Percentiles rank a stretch among this genome's conserved stretches.
Conservation (phyloP, 2,888 invertebrate species). For the Cheilosia grossa region DNA sequence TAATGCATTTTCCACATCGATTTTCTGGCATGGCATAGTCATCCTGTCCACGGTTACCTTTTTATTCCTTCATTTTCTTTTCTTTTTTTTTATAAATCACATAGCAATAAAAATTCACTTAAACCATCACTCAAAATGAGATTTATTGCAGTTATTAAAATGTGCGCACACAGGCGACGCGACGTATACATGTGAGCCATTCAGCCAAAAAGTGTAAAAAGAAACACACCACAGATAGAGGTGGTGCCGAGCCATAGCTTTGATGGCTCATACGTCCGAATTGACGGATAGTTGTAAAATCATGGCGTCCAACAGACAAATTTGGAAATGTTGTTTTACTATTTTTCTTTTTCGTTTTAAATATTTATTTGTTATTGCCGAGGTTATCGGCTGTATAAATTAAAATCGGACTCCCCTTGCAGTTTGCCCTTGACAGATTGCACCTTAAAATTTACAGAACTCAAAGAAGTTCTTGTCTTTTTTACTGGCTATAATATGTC, state of each 20-base stretch:
- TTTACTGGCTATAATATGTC: not conserved
- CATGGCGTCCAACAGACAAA: slow-evolving; percentile 75
- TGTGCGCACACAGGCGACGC: slow-evolving; percentile 60
- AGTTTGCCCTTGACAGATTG: slow-evolving; percentile 65
- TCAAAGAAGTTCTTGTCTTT: slow-evolving; percentile 23
- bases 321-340: slow-evolving; percentile 58
- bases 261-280: slow-evolving; percentile 57
- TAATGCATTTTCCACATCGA: slow-evolving; percentile 58
- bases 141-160: slow-evolving; percentile 81
- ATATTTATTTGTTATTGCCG: slow-evolving; percentile 70
- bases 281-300: slow-evolving; percentile 73
- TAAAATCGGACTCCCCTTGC: slow-evolving; percentile 50
- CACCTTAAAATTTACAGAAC: slow-evolving; percentile 58
- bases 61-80: slow-evolving; percentile 69
- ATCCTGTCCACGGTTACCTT: slow-evolving; percentile 61
- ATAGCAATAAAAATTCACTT: slow-evolving; percentile 79
- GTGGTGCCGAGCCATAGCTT: slow-evolving; percentile 64
- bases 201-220: slow-evolving; percentile 38
- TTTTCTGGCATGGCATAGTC: slow-evolving; percentile 46
- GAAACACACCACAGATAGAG: slow-evolving; percentile 36
- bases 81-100: slow-evolving; percentile 76
- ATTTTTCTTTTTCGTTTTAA: slow-evolving; percentile 45
- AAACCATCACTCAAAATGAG: slow-evolving; percentile 79
- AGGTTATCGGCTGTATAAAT: slow-evolving; percentile 30
- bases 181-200: slow-evolving; percentile 52